These are phyloP conservation scores for Leptogaster cylindrica DNA, from an alignment of 2,888 invertebrate species.

Conservation along the genomic window DNA sequence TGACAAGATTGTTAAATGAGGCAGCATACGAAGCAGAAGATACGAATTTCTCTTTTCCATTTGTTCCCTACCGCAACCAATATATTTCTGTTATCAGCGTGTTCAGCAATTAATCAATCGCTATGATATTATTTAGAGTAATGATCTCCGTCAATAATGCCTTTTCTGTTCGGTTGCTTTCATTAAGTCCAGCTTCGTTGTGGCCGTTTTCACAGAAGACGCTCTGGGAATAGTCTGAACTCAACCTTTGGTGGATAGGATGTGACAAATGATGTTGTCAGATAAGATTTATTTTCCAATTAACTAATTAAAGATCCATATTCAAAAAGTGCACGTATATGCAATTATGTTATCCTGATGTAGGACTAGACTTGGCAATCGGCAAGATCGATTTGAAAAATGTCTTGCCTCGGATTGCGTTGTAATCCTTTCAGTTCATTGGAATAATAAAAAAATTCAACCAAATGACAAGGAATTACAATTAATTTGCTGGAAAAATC, in stretches of 20 bases:
- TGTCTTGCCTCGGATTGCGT: not conserved
- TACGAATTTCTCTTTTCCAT: not conserved
- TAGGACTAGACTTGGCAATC: conserved; percentile 7
- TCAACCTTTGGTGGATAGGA: too few relatives aligned
- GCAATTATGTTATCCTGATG: conserved; percentile 11
- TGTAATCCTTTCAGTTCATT: not conserved
- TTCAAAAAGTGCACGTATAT: not conserved
- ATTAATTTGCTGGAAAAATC: too few relatives aligned
- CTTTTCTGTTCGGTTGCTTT: conserved; percentile 25
- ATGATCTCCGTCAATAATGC: conserved; percentile 18
- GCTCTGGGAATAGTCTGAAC: too few relatives aligned
- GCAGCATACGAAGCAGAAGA: conserved; percentile 2
- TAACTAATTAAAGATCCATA: conserved; percentile 30
- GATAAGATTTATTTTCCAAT: conserved; percentile 31
- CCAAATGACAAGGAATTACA: too few relatives aligned
- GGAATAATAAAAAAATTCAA: too few relatives aligned
- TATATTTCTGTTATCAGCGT: conserved; percentile 33
- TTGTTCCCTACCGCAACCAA: not conserved
- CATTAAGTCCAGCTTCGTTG: too few relatives aligned
- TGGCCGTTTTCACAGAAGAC: too few relatives aligned
- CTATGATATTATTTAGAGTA: conserved; percentile 28
- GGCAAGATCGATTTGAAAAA: conserved; percentile 15
- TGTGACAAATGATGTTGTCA: conserved; percentile 35
- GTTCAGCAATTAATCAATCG: conserved; percentile 32
- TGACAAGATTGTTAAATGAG: conserved; percentile 20